Evolutionary conservation across 2,888 invertebrate genomes (phyloP).

Genomic region (Exephanes ischioxanthus): DNA sequence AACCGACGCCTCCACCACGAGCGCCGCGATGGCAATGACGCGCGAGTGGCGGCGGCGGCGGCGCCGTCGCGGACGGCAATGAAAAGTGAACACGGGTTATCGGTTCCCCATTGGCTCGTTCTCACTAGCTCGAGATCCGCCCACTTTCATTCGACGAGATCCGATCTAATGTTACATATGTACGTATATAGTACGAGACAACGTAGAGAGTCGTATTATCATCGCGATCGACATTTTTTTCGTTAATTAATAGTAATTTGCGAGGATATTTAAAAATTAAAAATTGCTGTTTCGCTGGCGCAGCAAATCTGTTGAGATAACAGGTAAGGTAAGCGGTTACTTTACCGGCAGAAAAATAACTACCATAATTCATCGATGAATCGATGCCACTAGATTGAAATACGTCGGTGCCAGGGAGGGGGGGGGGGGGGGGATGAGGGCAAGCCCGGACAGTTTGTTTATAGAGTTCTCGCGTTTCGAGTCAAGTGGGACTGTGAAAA

Average conservation of each 20-base stretch:
- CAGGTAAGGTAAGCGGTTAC: too few species aligned
- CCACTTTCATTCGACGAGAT: slow-evolving; percentile 67
- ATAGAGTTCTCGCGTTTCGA: slow-evolving; percentile 71
- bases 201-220: not conserved
- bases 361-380: too few species aligned
- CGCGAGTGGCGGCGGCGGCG: slow-evolving; percentile 37
- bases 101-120: slow-evolving; percentile 59
- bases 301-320: too few species aligned
- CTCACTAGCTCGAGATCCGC: slow-evolving; percentile 43
- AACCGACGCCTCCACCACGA: slow-evolving; percentile 52
- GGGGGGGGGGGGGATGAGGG: not conserved
- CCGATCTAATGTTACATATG: slow-evolving; percentile 54
- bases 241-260: too few species aligned
- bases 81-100: slow-evolving; percentile 61
- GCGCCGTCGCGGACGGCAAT: slow-evolving; percentile 59
- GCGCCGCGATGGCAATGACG: slow-evolving; percentile 58
- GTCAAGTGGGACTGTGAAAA: slow-evolving; percentile 78
- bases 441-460: slow-evolving; percentile 72
- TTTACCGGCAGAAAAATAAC: too few species aligned
- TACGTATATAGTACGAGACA: slow-evolving; percentile 1
- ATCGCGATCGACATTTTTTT: too few species aligned
- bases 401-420: too few species aligned
- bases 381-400: too few species aligned
- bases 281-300: too few species aligned
- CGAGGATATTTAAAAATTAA: too few species aligned